Percentiles rank a stretch among this genome's conserved stretches.
phyloP scores from a whole-genome alignment of 2,797 vertebrate species.

The Buceros bicornis region DNA sequence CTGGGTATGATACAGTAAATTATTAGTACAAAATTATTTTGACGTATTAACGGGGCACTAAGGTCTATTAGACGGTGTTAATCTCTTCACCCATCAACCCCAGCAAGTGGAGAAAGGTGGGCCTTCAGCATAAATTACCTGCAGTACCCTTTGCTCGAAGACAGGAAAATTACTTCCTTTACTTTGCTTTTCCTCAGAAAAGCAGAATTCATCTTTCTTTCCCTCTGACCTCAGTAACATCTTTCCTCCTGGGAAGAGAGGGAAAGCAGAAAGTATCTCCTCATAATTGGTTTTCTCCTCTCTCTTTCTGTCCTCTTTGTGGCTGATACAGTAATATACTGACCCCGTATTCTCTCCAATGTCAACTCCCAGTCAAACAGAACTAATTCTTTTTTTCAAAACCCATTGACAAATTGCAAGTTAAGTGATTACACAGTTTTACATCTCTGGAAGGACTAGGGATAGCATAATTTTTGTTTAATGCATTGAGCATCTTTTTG shows the following conservation, averaged over 20 bases:
- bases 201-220: not conserved
- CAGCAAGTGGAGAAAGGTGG: not conserved
- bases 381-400: not conserved
- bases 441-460: not conserved
- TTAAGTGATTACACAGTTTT: not conserved
- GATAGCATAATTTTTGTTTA: not conserved
- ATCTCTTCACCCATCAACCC: not conserved
- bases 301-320: not conserved
- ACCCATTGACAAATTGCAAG: not conserved
- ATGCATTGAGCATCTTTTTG: not conserved
- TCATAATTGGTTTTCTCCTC: not conserved
- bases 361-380: not conserved
- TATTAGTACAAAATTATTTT: not conserved
- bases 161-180: not conserved
- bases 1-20: not conserved
- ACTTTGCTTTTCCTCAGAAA: not conserved
- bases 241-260: not conserved
- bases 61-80: not conserved
- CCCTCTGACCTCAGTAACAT: not conserved
- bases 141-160: not conserved
- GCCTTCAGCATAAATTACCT: not conserved
- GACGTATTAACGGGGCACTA: not conserved
- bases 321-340: not conserved
- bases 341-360: not conserved
- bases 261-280: not conserved